These are phyloP conservation scores for Mamestra brassicae DNA, from an alignment of 2,888 invertebrate species.

Conservation along the genomic window DNA sequence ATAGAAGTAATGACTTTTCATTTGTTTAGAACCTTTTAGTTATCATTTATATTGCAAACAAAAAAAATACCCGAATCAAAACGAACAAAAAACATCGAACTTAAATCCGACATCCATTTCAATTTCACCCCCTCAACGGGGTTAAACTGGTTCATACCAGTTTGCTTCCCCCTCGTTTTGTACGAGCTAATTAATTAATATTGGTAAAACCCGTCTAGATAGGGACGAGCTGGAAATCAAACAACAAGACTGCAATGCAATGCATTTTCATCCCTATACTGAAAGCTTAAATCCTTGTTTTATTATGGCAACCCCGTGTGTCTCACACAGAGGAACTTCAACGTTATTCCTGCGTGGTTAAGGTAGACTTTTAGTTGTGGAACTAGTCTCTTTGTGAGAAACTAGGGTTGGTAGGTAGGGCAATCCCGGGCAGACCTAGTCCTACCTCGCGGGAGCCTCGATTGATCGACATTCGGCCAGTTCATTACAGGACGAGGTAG, in stretches of 20 bases:
- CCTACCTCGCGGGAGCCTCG: slow-evolving; percentile 44
- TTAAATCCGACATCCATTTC: neutral
- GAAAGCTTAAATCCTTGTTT: slow-evolving; percentile 34
- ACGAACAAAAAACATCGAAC: neutral
- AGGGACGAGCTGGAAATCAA: slow-evolving; percentile 36
- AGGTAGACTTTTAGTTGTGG: slow-evolving; percentile 57
- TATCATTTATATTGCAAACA: too few species aligned
- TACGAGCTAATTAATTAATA: slow-evolving; percentile 34
- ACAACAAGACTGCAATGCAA: slow-evolving; percentile 35
- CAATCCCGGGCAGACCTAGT: slow-evolving; percentile 70
- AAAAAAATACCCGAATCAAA: neutral
- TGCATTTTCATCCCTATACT: slow-evolving; percentile 47
- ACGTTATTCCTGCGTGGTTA: slow-evolving; percentile 46
- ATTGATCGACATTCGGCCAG: slow-evolving; percentile 35
- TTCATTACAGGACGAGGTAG: slow-evolving; percentile 13
- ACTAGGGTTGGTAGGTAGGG: slow-evolving; percentile 65
- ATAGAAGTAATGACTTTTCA: too few species aligned
- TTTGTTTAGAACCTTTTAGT: too few species aligned
- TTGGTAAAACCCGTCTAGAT: slow-evolving; percentile 60
- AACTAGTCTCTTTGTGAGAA: slow-evolving; percentile 74
- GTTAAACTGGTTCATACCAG: neutral
- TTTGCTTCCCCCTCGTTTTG: slow-evolving; percentile 4
- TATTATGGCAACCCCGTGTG: slow-evolving; percentile 21
- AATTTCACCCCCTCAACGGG: slow-evolving; percentile 6
- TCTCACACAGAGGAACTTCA: slow-evolving; percentile 24